phyloP scores from a whole-genome alignment of 2,888 invertebrate species.

The Parnassius orleans region DNA sequence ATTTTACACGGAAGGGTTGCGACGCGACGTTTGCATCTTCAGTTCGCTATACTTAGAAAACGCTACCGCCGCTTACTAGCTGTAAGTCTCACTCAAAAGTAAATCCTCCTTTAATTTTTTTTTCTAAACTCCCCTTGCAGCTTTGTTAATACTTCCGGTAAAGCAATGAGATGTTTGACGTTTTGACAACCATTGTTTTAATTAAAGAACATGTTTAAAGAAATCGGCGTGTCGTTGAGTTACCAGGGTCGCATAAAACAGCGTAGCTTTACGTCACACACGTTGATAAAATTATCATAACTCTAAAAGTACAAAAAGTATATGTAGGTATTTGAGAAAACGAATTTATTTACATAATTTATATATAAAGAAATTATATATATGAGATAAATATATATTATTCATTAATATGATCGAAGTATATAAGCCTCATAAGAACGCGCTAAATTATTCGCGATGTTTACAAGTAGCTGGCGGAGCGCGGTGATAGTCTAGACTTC shows the following conservation, averaged over 20 bases:
- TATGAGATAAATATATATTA: not conserved
- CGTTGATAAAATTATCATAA: conserved; percentile 8
- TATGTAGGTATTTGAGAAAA: too few species aligned
- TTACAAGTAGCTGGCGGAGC: conserved; percentile 48
- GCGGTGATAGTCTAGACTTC: conserved; percentile 53
- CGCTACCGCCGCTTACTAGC: conserved; percentile 39
- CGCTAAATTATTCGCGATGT: conserved; percentile 74
- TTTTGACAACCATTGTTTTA: conserved; percentile 55
- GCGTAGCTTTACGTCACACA: conserved; percentile 38
- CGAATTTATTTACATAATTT: too few species aligned
- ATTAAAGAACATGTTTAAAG: conserved; percentile 27
- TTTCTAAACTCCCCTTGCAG: conserved; percentile 61
- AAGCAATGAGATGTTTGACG: conserved; percentile 51
- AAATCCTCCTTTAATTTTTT: conserved; percentile 60
- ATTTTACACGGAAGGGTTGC: conserved; percentile 76
- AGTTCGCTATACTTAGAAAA: conserved; percentile 67
- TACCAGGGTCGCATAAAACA: conserved; percentile 66
- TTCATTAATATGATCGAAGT: not conserved
- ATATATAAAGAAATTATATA: too few species aligned
- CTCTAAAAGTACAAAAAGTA: not conserved
- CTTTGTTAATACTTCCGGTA: conserved; percentile 65
- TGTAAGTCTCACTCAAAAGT: conserved; percentile 51
- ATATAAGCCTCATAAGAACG: conserved; percentile 34
- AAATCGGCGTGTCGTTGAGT: conserved; percentile 37
- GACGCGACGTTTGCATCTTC: conserved; percentile 53